Evolutionary conservation across 23 tunicate species (phyloP).

Genomic region (Aplidium turbinatum): DNA sequence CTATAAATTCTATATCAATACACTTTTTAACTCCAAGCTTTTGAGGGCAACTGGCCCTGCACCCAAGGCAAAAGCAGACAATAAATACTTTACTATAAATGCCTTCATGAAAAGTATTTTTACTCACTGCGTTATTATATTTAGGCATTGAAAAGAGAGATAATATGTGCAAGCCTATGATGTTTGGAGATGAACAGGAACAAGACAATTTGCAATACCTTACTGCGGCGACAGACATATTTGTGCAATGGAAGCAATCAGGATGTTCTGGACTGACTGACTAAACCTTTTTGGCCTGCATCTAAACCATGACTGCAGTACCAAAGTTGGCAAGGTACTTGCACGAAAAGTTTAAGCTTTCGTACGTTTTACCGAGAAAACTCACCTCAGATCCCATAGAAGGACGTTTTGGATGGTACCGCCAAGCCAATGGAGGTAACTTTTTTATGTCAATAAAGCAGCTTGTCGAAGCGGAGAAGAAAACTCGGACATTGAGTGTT

Average conservation of each 20-base stretch:
- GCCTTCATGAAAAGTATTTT: too few relatives aligned
- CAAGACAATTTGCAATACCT: neutral
- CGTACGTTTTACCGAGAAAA: constrained; percentile 5
- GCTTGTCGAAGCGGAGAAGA: neutral
- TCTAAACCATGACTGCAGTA: constrained; percentile 5
- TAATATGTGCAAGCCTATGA: constrained; percentile 1
- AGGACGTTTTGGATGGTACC: constrained; percentile 22
- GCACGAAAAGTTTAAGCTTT: constrained; percentile 2
- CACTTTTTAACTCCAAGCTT: too few relatives aligned
- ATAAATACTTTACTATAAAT: too few relatives aligned
- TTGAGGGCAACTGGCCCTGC: too few relatives aligned
- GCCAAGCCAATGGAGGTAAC: constrained; percentile 16
- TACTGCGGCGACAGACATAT: neutral
- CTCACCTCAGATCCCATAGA: constrained; percentile 7
- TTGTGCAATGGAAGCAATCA: constrained; percentile 2
- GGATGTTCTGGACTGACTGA: constrained; percentile 17
- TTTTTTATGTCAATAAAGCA: constrained; percentile 14
- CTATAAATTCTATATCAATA: too few relatives aligned
- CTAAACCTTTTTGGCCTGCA: constrained; percentile 14
- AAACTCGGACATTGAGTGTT: constrained; percentile 4
- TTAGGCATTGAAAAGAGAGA: constrained; percentile 12
- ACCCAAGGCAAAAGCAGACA: too few relatives aligned
- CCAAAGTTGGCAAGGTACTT: neutral
- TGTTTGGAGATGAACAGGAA: neutral
- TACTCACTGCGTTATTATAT: too few relatives aligned